Evolutionary conservation across 2,888 invertebrate genomes (phyloP), one percentile per base, ranked within the genome.

Genomic region (Pristionchus japonicus): DNA sequence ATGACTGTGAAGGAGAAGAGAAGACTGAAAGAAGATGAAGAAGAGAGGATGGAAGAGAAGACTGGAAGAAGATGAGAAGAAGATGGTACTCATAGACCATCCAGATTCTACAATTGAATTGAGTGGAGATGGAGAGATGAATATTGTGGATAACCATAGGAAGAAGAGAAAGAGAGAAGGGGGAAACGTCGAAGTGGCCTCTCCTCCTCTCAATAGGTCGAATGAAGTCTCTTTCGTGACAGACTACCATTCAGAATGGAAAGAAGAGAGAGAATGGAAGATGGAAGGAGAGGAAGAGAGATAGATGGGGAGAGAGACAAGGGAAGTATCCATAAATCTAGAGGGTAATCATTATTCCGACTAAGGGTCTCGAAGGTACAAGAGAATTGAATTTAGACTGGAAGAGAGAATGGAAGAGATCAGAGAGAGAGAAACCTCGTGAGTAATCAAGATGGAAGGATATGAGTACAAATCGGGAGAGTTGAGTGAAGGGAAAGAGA

Each of bases 261-360:
- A 49, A n/a, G 49, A 31, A 47, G 31, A n/a, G 6, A 82, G 49
- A 49, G 82, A 82, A 82, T 23, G 40, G 31, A 27, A 74, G 37
- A 37, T 23, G 27, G 70, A 40, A 31, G 40, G 74, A 37, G 34
- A 15, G 34, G 40, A 40, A 31, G 37, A 40, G 37, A 37, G n/a
- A n/a, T n/a, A n/a, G 37, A 31, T 23, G 23, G 74, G 23, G 40
- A 31, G 37, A 37, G 34, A 40, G 40, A 40, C 27, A 37, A 37
- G 74, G 37, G 74, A 37, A 74, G 74, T 34, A 31, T 37, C 23
- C 37, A 40, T 74, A 40, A 74, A 74, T 77, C 37, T 40, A 77
- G 37, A 77, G 77, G 43, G 77, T 37, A 77, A 64, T 64, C 64
- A 64, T 64, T 64, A 64, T 64, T 64, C 64, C 64, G 23, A 13